Percentiles rank a stretch among this genome's conserved stretches.
Evolutionary conservation across 2,888 invertebrate species (phyloP).

Genomic region (Artemia sinica): DNA sequence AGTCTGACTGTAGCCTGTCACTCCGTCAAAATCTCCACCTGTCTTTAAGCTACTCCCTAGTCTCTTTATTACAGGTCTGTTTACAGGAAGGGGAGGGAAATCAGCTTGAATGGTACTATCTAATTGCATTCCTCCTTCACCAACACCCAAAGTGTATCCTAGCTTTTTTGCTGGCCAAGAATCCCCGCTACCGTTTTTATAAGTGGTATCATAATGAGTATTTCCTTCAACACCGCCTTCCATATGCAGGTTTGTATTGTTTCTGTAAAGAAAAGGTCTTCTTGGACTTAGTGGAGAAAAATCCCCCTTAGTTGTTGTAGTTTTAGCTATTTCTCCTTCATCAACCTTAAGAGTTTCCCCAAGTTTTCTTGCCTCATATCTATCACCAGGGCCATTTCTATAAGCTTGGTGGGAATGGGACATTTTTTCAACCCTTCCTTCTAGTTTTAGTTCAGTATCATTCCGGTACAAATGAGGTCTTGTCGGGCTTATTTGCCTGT

Average conservation of each 20-base stretch:
- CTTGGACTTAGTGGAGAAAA: slow-evolving; percentile 2
- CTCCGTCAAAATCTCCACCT: background rate
- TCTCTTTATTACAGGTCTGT: background rate
- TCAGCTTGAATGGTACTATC: background rate
- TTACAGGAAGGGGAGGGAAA: background rate
- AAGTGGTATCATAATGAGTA: background rate
- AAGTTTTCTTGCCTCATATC: background rate
- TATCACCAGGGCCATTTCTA: background rate
- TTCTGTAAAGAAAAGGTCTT: background rate
- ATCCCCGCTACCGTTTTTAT: background rate
- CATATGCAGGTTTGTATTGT: background rate
- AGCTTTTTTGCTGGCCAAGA: slow-evolving; percentile 4
- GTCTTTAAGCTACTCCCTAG: background rate
- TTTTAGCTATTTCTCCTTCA: background rate
- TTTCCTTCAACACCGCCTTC: slow-evolving; percentile 4
- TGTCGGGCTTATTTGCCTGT: background rate
- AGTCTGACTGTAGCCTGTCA: slow-evolving; percentile 5
- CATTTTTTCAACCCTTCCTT: background rate
- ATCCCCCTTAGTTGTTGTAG: background rate
- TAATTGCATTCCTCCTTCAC: background rate
- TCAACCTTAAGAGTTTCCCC: slow-evolving; percentile 9
- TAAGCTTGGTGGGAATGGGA: background rate
- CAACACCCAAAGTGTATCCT: background rate
- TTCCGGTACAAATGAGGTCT: slow-evolving; percentile 1
- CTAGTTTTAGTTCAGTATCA: background rate